These are phyloP conservation scores for Tonatia bakeri DNA, from an alignment of 2,113 vertebrate genomes.

Conservation along the genomic window DNA sequence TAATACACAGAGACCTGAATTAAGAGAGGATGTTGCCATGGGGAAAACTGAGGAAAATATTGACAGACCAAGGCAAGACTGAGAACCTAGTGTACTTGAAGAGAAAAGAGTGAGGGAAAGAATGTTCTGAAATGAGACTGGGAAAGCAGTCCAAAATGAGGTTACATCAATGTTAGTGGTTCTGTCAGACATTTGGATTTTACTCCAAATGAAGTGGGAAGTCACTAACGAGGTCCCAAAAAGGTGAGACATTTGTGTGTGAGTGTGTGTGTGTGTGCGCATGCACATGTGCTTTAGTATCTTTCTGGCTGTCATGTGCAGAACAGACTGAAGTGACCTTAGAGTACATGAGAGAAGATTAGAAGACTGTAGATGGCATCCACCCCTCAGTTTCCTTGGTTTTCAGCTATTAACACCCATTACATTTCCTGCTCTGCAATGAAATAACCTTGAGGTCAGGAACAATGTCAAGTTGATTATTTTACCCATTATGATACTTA, in stretches of 20 bases:
- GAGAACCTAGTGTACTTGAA: neutral
- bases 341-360: neutral
- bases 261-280: no score
- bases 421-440: neutral
- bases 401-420: neutral
- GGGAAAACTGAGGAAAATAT: neutral
- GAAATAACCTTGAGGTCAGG: neutral
- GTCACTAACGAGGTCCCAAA: no score
- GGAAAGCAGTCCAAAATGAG: neutral
- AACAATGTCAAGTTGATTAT: neutral
- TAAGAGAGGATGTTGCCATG: neutral
- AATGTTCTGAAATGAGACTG: neutral
- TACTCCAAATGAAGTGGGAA: neutral
- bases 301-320: neutral
- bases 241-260: neutral
- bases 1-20: neutral
- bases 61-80: neutral
- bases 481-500: neutral
- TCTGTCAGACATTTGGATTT: neutral
- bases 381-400: neutral
- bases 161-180: neutral
- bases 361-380: neutral
- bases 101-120: neutral
- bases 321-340: neutral
- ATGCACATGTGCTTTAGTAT: no score